Conservation (phyloP, 2,113 vertebrate genomes). For the Argyrosomus japonicus region DNA sequence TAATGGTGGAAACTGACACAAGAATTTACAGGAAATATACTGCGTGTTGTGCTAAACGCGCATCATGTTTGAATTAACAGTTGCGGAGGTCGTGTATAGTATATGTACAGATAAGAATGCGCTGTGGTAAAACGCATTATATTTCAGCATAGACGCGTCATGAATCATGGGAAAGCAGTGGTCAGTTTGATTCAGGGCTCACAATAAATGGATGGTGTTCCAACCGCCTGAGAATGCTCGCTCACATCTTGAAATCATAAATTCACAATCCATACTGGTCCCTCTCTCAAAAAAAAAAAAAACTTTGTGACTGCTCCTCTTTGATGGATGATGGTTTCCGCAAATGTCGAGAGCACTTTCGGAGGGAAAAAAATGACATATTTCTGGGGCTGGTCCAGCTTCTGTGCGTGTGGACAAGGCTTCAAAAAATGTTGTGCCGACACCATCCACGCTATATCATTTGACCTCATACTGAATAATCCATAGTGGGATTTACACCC, state of each 20-base stretch:
- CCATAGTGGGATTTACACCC: conserved; percentile 13
- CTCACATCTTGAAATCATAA: conserved; percentile 78
- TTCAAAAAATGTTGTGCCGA: neutral
- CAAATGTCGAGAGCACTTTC: conserved; percentile 28
- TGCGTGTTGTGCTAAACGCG: conserved; percentile 8
- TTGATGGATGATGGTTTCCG: conserved; percentile 65
- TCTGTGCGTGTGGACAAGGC: neutral
- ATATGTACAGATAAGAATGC: conserved; percentile 50
- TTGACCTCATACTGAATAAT: neutral
- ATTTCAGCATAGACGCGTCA: conserved; percentile 37
- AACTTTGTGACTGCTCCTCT: conserved; percentile 23
- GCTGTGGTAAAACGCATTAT: conserved; percentile 57
- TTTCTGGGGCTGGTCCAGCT: conserved; percentile 35
- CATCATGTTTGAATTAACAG: conserved; percentile 63
- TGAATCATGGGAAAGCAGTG: conserved; percentile 66
- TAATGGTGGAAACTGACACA: conserved; percentile 13
- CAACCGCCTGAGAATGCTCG: conserved; percentile 43
- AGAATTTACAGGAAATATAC: conserved; percentile 22
- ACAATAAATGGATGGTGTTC: conserved; percentile 63
- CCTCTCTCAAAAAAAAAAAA: conserved; percentile 30
- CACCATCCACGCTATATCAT: neutral
- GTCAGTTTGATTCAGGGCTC: conserved; percentile 64
- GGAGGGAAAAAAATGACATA: conserved; percentile 10
- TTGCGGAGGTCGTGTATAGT: conserved; percentile 5
- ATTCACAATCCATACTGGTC: conserved; percentile 56